Base-by-base conservation (phyloP, 2,113 vertebrate species). In the Emydocephalus ijimae region DNA sequence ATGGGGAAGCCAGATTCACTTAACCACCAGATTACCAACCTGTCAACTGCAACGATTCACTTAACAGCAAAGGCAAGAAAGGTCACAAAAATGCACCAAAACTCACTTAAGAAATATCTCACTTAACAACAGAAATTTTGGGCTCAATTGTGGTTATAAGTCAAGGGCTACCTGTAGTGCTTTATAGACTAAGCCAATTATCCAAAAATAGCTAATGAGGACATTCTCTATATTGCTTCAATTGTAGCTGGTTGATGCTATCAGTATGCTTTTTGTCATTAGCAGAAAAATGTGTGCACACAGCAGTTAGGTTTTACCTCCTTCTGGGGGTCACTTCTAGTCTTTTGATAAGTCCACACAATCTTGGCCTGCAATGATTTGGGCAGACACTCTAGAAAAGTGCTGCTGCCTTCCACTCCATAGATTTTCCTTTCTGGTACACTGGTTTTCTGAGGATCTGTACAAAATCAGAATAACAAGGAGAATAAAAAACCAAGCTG, bases 351-450 rank as follows among this genome's bases (percentile, higher is more conserved):
- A 0, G 98, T 99, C 99, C 99, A 99, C 57, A 98, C 97, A 85
- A 99, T 96, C 0, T 43, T 97, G 50, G 99, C 99, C 95, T 98
- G 98, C 64, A 99, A 97, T 21, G 99, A 99, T 95, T 98, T 99
- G n/a, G 99, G 98, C 69, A 99, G 95, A 43, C 99, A 99, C 95
- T 99, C 99, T 93, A 99, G 96, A 97, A 99, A 99, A 15, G 98
- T 96, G 4, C 98, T 99, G 96, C 98, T 99, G 48, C 98, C 98
- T 94, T 99, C 99, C 43, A 99, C 99, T 0, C 98, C 99, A 0
- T 98, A 99, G 56, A 99, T 97, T 94, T 98, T 98, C 96, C 95
- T 98, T 97, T 99, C 99, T 81, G 97, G 96, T 88, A 99, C 96
- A 0, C 95, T 97, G 34, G 98, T 97, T 92, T 94, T 98, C 9